Evolutionary conservation across 2,113 vertebrate genomes (phyloP), one percentile per base, ranked within the genome.

Genomic region (Pelecanus crispus): DNA sequence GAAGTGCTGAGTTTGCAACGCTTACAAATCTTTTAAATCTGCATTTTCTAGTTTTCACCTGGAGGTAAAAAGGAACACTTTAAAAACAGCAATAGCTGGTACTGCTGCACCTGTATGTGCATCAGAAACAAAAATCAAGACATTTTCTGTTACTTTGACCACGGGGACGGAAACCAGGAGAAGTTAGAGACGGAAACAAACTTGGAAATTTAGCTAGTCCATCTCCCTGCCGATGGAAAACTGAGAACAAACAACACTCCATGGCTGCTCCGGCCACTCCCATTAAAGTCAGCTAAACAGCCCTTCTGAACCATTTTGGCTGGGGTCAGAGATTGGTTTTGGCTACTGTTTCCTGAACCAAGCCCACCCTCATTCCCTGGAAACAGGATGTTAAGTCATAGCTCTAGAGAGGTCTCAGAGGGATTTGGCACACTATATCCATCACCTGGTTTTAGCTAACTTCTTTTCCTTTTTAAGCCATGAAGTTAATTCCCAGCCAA

Each of bases 21-120:
- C 70, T 77, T 44, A 73, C 58, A 92, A 89, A 66, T 55, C 86
- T 87, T 38, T 92, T 29, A 85, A 92, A 85, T 89, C 71, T 92
- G 75, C 10, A 34, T 96, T 95, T 90, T 92, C 38, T 93, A n/a
- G 47, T 67, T 96, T 94, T 89, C 59, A 95, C 81, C 84, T 91
- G 88, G 89, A 97, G 91, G 84, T 94, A 95, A 94, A 86, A 94
- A 97, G 65, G 68, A 89, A 85, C 45, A 61, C 83, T 81, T 86
- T 17, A 81, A 84, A 78, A 19, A 14, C 83, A 94, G 79, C 86
- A 68, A 62, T 0, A 84, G 80, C 92, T 83, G 78, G 38, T 56
- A 65, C 68, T 93, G 94, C 63, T 80, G 86, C 78, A 94, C 72
- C 84, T 71, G 59, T 19, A 28, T 13, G 59, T 59, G 61, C 56